These are phyloP conservation scores for Parapristionchus giblindavisi DNA, from an alignment of 2,888 invertebrate genomes.

Conservation along the genomic window DNA sequence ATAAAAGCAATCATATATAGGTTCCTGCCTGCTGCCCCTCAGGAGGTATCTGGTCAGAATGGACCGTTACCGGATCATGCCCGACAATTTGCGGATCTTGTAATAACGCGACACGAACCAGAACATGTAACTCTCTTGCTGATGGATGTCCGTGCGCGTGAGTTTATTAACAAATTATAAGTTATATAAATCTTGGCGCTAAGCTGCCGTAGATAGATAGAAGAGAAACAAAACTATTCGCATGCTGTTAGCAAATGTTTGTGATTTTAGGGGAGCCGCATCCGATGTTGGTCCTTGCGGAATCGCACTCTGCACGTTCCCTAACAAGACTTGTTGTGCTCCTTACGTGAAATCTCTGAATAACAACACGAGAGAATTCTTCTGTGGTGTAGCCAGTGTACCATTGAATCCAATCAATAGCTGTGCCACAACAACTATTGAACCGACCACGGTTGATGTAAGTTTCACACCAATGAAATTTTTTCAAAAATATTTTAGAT, in stretches of 20 bases:
- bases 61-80: conserved; percentile 46
- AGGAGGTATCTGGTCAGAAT: conserved; percentile 56
- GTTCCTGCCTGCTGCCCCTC: conserved; percentile 45
- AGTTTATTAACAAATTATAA: neutral
- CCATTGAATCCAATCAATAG: neutral
- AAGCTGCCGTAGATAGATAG: too few relatives aligned
- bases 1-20: too few relatives aligned
- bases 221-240: too few relatives aligned
- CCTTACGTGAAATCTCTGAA: conserved; percentile 25
- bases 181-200: too few relatives aligned
- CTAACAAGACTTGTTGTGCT: conserved; percentile 26
- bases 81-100: conserved; percentile 51
- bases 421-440: neutral
- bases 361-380: conserved; percentile 1
- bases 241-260: too few relatives aligned
- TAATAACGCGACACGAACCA: conserved; percentile 39
- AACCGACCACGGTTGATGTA: neutral
- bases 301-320: conserved; percentile 17
- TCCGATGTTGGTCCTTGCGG: conserved; percentile 20
- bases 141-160: conserved; percentile 46
- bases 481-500: too few relatives aligned
- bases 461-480: too few relatives aligned
- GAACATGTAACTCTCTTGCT: conserved; percentile 39
- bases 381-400: conserved; percentile 10
- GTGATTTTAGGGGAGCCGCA: conserved; percentile 10